These are phyloP conservation scores for Ameiurus melas DNA, from an alignment of 2,113 vertebrate genomes.

Conservation along the genomic window DNA sequence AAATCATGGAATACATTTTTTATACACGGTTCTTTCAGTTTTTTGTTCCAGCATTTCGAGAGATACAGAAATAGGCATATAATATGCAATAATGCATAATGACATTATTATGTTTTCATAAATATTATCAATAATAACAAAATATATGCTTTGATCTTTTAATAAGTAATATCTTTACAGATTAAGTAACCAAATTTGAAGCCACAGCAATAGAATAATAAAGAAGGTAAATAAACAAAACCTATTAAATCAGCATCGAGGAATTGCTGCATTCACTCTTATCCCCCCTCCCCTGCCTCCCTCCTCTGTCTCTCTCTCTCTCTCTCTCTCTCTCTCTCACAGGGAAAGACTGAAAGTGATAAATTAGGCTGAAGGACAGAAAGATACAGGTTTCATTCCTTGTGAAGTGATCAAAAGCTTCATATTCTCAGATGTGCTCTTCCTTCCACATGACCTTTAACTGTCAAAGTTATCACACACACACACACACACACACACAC, in stretches of 20 bases:
- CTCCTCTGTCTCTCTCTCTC: no score
- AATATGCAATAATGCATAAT: not conserved
- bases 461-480: conserved; percentile 21
- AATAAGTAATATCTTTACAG: not conserved
- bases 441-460: conserved; percentile 32
- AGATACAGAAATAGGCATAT: not conserved
- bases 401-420: conserved; percentile 39
- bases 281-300: not conserved
- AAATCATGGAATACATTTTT: not conserved
- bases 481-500: conserved; percentile 1
- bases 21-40: not conserved
- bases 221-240: not conserved
- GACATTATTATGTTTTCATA: not conserved
- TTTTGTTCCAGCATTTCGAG: not conserved
- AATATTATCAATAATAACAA: not conserved
- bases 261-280: not conserved
- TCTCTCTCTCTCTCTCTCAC: not conserved
- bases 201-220: not conserved
- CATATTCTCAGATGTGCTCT: conserved; percentile 39
- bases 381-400: conserved; percentile 38
- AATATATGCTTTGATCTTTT: not conserved
- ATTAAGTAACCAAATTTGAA: not conserved
- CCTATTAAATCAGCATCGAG: not conserved
- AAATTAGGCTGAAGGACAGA: conserved; percentile 27
- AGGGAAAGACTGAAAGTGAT: conserved; percentile 9